phyloP scores from a whole-genome alignment of 2,113 vertebrate species.

The Spea multiplicata region DNA sequence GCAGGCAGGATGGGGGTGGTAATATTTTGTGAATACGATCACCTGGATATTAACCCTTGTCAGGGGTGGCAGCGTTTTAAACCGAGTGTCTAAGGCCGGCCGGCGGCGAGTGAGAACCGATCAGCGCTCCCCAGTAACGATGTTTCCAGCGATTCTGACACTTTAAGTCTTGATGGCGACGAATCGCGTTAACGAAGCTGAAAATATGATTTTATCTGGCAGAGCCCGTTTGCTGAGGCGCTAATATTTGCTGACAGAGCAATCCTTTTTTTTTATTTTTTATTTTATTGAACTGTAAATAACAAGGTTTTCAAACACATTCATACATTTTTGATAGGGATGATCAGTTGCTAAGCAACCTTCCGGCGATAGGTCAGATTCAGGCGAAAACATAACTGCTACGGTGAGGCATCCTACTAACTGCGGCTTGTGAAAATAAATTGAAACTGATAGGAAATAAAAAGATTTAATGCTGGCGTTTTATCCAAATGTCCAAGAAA shows the following conservation, averaged over 20 bases:
- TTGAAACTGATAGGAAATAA: neutral
- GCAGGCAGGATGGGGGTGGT: too few species aligned
- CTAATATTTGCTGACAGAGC: neutral
- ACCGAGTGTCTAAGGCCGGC: too few species aligned
- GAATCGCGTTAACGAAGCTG: too few species aligned
- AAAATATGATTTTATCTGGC: too few species aligned
- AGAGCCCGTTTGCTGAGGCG: neutral
- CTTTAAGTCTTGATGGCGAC: neutral
- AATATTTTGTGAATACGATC: too few species aligned
- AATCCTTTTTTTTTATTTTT: neutral
- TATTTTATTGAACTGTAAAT: constrained; percentile 13
- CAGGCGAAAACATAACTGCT: constrained; percentile 4
- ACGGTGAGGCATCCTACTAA: neutral
- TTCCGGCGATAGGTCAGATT: neutral
- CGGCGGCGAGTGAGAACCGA: too few species aligned
- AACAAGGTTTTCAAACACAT: constrained; percentile 1
- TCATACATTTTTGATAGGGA: constrained; percentile 11
- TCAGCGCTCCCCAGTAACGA: too few species aligned
- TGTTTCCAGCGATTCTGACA: too few species aligned
- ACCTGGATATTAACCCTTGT: too few species aligned
- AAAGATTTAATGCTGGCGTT: neutral
- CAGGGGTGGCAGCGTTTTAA: too few species aligned
- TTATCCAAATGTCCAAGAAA: too few species aligned
- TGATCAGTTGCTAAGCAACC: constrained; percentile 35
- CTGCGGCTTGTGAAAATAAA: neutral